phyloP scores from a whole-genome alignment of 37 sponge, comb jelly and placozoan species.

The Crambe crambe region DNA sequence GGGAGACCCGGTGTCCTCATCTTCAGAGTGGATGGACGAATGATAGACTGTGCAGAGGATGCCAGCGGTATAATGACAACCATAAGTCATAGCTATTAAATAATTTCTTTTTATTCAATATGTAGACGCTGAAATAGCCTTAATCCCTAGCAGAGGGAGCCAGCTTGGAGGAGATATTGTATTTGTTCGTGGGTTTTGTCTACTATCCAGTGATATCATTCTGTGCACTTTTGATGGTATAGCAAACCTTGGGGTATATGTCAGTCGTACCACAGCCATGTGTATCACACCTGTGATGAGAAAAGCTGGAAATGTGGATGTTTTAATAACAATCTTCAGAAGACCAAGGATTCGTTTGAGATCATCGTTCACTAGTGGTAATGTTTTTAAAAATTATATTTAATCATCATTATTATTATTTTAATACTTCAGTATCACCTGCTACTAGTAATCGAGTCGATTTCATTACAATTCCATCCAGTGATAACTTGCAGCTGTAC shows the following conservation, averaged over 20 bases:
- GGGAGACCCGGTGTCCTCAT: constrained; percentile 25
- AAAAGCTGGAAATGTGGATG: not conserved
- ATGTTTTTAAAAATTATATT: no score
- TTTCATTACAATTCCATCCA: not conserved
- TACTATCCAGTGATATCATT: not conserved
- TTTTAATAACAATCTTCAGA: not conserved
- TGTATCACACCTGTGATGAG: not conserved
- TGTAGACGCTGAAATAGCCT: no score
- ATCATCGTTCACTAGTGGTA: not conserved
- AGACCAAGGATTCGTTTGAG: not conserved
- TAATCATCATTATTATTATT: no score
- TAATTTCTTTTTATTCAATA: no score
- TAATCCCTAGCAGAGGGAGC: not conserved
- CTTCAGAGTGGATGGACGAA: constrained; percentile 18
- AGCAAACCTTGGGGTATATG: not conserved
- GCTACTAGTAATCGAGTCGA: not conserved
- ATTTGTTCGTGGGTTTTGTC: not conserved
- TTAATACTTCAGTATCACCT: no score
- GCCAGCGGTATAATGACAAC: not conserved
- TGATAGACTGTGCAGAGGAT: not conserved
- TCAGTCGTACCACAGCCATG: not conserved
- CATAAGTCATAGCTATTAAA: not conserved
- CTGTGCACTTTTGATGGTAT: not conserved
- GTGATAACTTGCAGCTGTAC: not conserved
- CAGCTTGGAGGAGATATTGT: not conserved